phyloP scores from a whole-genome alignment of 2,888 invertebrate genomes.

The Himalopsyche tibetana region DNA sequence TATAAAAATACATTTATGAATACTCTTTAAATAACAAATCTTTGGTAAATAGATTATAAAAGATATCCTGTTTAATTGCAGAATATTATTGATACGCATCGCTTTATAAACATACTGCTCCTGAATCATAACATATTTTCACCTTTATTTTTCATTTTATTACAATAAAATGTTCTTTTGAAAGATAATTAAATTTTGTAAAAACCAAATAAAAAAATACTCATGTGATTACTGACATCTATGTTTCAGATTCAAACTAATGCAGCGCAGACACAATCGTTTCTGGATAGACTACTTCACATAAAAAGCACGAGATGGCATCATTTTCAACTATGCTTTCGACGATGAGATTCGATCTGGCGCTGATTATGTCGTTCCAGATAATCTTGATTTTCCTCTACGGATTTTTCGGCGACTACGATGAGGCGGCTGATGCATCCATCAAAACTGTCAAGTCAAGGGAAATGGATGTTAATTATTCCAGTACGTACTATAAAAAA shows the following conservation, averaged over 20 bases:
- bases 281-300: not conserved
- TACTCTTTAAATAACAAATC: too few species aligned
- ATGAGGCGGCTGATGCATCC: slow-evolving; percentile 60
- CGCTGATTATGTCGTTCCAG: slow-evolving; percentile 59
- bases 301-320: slow-evolving; percentile 45
- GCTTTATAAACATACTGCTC: too few species aligned
- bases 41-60: too few species aligned
- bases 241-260: slow-evolving; percentile 6
- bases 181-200: not conserved
- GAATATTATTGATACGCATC: too few species aligned
- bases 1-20: too few species aligned
- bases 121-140: too few species aligned
- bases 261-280: not conserved
- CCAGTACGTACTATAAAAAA: slow-evolving; percentile 60
- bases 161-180: too few species aligned
- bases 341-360: slow-evolving; percentile 57
- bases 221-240: not conserved
- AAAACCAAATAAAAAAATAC: not conserved
- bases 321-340: slow-evolving; percentile 53
- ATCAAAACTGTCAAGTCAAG: slow-evolving; percentile 46
- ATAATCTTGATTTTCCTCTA: slow-evolving; percentile 60
- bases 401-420: slow-evolving; percentile 60
- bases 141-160: too few species aligned
- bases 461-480: slow-evolving; percentile 62
- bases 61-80: too few species aligned